A percentile compares a stretch with the other conserved stretches of the same genome.
phyloP scores from a whole-genome alignment of 2,888 invertebrate genomes.

The Drosophila diplacantha region DNA sequence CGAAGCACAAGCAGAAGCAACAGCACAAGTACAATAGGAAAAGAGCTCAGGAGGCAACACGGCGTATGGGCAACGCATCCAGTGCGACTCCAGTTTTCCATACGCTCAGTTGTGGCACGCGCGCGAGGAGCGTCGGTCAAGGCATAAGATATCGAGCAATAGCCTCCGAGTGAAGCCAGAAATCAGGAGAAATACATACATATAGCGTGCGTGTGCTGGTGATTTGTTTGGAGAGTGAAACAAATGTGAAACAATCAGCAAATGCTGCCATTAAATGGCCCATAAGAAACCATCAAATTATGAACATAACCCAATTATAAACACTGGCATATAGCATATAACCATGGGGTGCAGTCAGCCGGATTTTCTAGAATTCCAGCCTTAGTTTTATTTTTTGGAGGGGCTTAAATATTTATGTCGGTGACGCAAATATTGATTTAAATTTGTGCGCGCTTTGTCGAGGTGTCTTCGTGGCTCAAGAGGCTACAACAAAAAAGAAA shows the following conservation, averaged over 20 bases:
- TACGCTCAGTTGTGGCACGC: conserved; percentile 55
- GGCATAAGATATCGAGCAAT: conserved; percentile 16
- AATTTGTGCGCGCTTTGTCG: conserved; percentile 38
- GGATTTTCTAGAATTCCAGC: conserved; percentile 10
- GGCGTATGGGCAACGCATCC: conserved; percentile 65
- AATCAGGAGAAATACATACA: conserved; percentile 22
- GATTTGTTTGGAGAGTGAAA: conserved; percentile 42
- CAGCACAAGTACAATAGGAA: conserved; percentile 55
- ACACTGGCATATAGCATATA: conserved; percentile 27
- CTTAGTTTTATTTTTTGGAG: not conserved
- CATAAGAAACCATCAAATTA: conserved; percentile 54
- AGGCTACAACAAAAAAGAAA: conserved; percentile 8
- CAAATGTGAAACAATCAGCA: conserved; percentile 49
- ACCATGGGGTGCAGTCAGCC: conserved; percentile 15
- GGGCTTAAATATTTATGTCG: conserved; percentile 54
- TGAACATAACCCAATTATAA: conserved; percentile 61
- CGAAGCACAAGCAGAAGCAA: conserved; percentile 60
- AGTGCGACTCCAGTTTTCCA: conserved; percentile 65
- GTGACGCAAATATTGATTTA: conserved; percentile 65
- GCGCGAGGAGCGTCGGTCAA: conserved; percentile 21
- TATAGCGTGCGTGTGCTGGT: conserved; percentile 45
- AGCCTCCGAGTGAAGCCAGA: conserved; percentile 10
- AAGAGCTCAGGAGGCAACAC: conserved; percentile 55
- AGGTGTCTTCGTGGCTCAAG: conserved; percentile 25
- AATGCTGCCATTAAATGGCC: conserved; percentile 27